phyloP scores from a whole-genome alignment of 2,797 vertebrate genomes.

The Propithecus perrieri region DNA sequence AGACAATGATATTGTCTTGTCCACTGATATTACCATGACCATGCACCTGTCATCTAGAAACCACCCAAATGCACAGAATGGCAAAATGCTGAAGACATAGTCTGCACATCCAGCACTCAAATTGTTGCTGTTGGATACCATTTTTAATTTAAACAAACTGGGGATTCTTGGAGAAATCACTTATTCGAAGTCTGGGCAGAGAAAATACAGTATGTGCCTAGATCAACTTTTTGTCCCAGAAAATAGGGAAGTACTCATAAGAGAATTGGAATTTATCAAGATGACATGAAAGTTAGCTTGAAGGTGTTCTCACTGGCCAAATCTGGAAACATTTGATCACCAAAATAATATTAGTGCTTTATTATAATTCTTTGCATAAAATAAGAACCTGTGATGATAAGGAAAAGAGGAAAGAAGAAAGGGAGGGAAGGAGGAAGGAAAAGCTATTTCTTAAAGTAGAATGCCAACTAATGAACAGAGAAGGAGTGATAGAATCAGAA shows the following conservation, averaged over 20 bases:
- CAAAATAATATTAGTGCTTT: neutral
- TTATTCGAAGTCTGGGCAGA: neutral
- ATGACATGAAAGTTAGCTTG: neutral
- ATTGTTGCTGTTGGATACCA: neutral
- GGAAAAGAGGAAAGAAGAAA: neutral
- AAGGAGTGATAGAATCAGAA: neutral
- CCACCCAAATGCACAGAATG: neutral
- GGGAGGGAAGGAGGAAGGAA: neutral
- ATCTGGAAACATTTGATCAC: too few species aligned
- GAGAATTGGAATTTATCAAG: neutral
- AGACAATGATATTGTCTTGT: neutral
- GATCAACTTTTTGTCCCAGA: neutral
- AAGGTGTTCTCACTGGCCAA: neutral
- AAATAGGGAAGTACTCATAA: neutral
- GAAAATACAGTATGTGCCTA: neutral
- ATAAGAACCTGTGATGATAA: neutral
- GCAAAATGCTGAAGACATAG: neutral
- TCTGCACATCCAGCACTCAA: neutral
- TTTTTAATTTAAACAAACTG: neutral
- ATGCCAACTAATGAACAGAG: rapidly evolving
- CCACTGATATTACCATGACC: neutral
- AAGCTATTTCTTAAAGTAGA: neutral
- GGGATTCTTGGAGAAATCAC: neutral
- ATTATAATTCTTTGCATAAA: neutral
- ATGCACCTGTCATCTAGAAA: neutral